Conservation (phyloP, 2,113 vertebrate species). For the Urocynchramus pylzowi region DNA sequence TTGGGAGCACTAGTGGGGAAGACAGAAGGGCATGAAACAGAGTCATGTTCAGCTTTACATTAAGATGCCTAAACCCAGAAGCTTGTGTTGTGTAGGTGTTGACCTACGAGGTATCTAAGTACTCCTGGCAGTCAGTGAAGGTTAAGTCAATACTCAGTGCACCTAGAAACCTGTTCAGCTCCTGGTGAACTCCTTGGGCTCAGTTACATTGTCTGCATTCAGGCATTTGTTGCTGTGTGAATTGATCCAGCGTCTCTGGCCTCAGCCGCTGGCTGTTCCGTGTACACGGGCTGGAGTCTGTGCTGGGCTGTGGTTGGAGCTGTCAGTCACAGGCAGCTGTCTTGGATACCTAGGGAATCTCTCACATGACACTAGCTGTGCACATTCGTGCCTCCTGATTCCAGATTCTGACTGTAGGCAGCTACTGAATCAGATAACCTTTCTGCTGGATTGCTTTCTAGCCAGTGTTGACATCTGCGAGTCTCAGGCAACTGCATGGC, state of each 20-base stretch:
- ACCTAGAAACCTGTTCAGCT: not conserved
- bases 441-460: not conserved
- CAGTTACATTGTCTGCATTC: not conserved
- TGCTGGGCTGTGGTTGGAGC: not conserved
- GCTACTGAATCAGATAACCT: not conserved
- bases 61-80: not conserved
- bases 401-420: not conserved
- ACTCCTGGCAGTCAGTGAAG: not conserved
- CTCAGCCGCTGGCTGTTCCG: not conserved
- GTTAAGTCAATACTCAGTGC: not conserved
- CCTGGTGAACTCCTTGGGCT: not conserved
- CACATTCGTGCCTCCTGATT: not conserved
- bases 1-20: not conserved
- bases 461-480: fast-evolving
- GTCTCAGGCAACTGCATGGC: not conserved
- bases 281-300: not conserved
- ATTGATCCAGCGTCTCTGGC: not conserved
- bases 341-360: not conserved
- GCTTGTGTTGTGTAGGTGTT: not conserved
- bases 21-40: not conserved
- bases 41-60: not conserved
- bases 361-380: not conserved
- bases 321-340: not conserved
- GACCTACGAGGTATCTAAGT: not conserved
- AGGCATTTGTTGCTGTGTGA: not conserved